Conservation (phyloP, 2,888 invertebrate genomes). For the Tanytarsus gracilentus region DNA sequence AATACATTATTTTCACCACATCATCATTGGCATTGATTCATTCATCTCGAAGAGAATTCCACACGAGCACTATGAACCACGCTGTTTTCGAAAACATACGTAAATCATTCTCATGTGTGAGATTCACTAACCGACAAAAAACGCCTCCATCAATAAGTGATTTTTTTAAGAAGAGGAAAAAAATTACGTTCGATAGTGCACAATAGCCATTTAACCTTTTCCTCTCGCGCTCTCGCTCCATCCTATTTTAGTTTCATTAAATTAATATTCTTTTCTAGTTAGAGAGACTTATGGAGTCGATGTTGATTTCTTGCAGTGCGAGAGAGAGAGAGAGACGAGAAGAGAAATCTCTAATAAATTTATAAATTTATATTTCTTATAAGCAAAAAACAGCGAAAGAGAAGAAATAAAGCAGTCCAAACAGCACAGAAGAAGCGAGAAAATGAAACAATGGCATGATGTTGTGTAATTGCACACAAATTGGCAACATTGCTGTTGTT, state of each 20-base stretch:
- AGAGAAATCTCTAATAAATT: neutral
- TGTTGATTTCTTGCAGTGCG: neutral
- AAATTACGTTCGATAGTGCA: conserved; percentile 13
- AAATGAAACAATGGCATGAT: conserved; percentile 10
- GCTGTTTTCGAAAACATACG: too few species aligned
- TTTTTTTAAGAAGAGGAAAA: conserved; percentile 6
- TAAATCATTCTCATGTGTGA: conserved; percentile 14
- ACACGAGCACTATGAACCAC: too few species aligned
- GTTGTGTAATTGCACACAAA: conserved; percentile 23
- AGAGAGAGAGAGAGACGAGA: neutral
- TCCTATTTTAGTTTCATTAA: neutral
- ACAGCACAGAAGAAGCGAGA: neutral
- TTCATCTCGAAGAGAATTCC: too few species aligned
- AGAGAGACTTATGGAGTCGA: neutral
- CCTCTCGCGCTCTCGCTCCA: neutral
- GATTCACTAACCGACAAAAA: too few species aligned
- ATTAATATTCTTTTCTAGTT: too few species aligned
- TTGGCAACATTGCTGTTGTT: conserved; percentile 24
- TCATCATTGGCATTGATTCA: conserved; percentile 9
- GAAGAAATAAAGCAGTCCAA: neutral
- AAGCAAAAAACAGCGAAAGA: neutral
- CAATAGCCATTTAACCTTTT: conserved; percentile 23
- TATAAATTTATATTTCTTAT: too few species aligned
- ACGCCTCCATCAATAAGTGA: conserved; percentile 21
- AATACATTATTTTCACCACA: conserved; percentile 12